A percentile compares a stretch with the other conserved stretches of the same genome.
Evolutionary conservation across 1,140 invertebrate species (phyloP).

Genomic region (Scaptodrosophila lebanonensis): DNA sequence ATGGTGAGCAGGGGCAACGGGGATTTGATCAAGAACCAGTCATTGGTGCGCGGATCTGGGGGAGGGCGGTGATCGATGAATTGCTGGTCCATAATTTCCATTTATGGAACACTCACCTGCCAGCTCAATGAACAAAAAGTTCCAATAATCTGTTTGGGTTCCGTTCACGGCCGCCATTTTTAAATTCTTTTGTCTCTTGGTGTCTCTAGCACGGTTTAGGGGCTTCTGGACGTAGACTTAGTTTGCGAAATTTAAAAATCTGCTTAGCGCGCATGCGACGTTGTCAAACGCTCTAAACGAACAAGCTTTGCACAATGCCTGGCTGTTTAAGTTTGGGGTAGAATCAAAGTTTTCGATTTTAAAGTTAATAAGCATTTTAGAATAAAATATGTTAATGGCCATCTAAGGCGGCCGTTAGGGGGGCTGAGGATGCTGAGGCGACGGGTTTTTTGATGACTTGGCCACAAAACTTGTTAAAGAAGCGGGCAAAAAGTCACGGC

Average conservation of each 20-base stretch:
- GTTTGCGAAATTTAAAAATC: slow-evolving; percentile 58
- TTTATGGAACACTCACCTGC: slow-evolving; percentile 77
- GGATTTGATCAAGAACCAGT: slow-evolving; percentile 89
- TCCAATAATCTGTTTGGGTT: slow-evolving; percentile 78
- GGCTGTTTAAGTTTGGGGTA: slow-evolving; percentile 7
- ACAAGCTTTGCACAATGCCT: slow-evolving; percentile 62
- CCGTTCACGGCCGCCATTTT: slow-evolving; percentile 77
- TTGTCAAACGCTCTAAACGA: slow-evolving; percentile 35
- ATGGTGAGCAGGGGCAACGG: slow-evolving; percentile 86
- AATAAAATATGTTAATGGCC: slow-evolving; percentile 53
- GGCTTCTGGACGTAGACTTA: background rate
- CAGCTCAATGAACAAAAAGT: slow-evolving; percentile 79
- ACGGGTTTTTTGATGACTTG: slow-evolving; percentile 14
- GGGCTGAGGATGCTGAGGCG: background rate
- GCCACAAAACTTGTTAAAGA: slow-evolving; percentile 1
- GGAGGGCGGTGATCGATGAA: background rate
- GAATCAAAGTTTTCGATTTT: slow-evolving; percentile 19
- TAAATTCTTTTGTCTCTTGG: slow-evolving; percentile 23
- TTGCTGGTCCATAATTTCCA: too few species aligned
- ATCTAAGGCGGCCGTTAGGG: background rate
- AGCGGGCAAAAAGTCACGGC: too few species aligned
- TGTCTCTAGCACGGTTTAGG: too few species aligned
- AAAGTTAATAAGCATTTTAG: slow-evolving; percentile 37
- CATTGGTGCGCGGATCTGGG: slow-evolving; percentile 87
- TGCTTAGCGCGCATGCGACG: slow-evolving; percentile 55